Conservation (phyloP, 1,140 invertebrate species). For the Drosophila busckii region DNA sequence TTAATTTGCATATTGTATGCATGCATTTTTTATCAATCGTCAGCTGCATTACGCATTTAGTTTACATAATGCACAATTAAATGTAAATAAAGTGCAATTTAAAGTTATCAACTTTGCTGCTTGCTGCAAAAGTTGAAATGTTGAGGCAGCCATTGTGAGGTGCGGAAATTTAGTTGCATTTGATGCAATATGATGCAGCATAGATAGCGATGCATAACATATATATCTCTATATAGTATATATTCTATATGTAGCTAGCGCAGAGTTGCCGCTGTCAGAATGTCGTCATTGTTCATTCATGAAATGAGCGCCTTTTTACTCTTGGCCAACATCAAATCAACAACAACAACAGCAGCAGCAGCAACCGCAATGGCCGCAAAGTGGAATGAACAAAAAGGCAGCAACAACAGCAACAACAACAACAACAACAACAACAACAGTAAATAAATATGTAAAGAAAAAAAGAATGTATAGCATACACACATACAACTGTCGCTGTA, state of each 20-base stretch:
- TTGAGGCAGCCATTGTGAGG: too few relatives aligned
- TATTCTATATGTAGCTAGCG: slow-evolving; percentile 13
- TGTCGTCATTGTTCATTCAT: slow-evolving; percentile 76
- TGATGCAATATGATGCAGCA: slow-evolving; percentile 69
- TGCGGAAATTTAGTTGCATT: slow-evolving; percentile 56
- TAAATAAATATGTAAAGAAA: slow-evolving; percentile 4
- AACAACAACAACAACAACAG: not conserved
- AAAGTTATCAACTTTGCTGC: not conserved
- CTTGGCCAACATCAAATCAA: slow-evolving; percentile 33
- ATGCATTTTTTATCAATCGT: too few relatives aligned
- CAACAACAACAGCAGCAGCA: slow-evolving; percentile 13
- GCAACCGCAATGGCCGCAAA: slow-evolving; percentile 60
- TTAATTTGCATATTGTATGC: too few relatives aligned
- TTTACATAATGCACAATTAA: too few relatives aligned
- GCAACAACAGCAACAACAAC: slow-evolving; percentile 23
- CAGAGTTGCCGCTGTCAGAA: slow-evolving; percentile 65
- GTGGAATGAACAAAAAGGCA: slow-evolving; percentile 32
- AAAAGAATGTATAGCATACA: not conserved
- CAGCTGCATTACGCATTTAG: too few relatives aligned
- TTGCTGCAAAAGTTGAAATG: slow-evolving; percentile 15
- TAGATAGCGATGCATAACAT: slow-evolving; percentile 56
- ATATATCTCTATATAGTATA: too few relatives aligned
- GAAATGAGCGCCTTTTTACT: slow-evolving; percentile 69
- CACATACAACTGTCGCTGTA: slow-evolving; percentile 7
- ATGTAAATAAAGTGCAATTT: slow-evolving; percentile 43